These are phyloP conservation scores for Drosophila nannoptera DNA, from an alignment of 1,140 invertebrate species.

Conservation along the genomic window DNA sequence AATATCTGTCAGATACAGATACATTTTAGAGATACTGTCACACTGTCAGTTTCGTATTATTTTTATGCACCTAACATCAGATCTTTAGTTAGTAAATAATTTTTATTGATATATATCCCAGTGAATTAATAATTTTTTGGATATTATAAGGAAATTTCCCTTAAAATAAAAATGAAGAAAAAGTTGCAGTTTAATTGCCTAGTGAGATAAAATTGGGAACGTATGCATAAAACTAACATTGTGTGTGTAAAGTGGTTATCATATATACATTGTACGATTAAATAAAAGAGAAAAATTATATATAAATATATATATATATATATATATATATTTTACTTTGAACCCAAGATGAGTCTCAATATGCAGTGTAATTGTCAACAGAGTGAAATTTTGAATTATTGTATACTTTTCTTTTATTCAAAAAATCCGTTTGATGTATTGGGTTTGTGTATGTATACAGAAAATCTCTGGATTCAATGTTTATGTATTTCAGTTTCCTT, in stretches of 20 bases:
- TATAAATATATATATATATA: too few relatives aligned
- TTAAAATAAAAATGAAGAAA: not conserved
- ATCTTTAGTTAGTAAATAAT: conserved; percentile 23
- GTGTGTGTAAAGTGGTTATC: conserved; percentile 18
- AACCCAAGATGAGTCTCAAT: too few relatives aligned
- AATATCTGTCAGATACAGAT: conserved; percentile 24
- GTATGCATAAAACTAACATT: conserved; percentile 20
- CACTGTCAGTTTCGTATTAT: conserved; percentile 37
- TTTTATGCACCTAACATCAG: conserved; percentile 33
- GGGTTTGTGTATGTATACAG: conserved; percentile 59
- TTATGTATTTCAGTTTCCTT: conserved; percentile 28
- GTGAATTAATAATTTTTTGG: not conserved
- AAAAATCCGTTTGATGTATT: not conserved
- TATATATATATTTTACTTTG: too few relatives aligned
- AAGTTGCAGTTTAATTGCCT: conserved; percentile 13
- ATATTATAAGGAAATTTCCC: too few relatives aligned
- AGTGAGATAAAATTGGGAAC: conserved; percentile 10
- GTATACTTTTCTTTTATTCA: not conserved
- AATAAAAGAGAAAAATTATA: too few relatives aligned
- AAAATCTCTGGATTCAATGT: conserved; percentile 44
- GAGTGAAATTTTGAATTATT: not conserved
- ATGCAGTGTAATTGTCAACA: too few relatives aligned
- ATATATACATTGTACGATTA: not conserved
- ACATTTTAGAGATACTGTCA: conserved; percentile 22
- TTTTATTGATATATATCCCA: conserved; percentile 6